phyloP scores from a whole-genome alignment of 2,888 invertebrate species.

The Apomyelois bistriatella region DNA sequence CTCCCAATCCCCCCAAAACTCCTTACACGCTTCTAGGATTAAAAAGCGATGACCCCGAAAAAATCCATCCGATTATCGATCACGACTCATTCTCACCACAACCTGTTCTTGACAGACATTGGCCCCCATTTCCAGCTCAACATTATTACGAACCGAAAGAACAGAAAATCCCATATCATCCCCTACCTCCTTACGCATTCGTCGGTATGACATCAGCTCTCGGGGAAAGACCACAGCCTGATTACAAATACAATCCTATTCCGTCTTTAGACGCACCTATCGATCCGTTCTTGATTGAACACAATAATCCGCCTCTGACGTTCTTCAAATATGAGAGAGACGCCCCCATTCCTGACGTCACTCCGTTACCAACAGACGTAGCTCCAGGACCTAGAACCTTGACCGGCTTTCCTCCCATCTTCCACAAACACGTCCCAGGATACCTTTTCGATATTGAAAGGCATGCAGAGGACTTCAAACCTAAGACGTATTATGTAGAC shows the following conservation, averaged over 20 bases:
- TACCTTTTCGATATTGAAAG: conserved; percentile 68
- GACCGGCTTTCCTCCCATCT: conserved; percentile 69
- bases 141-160: conserved; percentile 64
- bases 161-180: conserved; percentile 55
- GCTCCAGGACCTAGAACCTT: conserved; percentile 65
- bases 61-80: conserved; percentile 53
- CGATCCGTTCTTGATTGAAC: conserved; percentile 60
- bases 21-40: conserved; percentile 68
- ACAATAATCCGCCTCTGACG: conserved; percentile 56
- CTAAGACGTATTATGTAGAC: conserved; percentile 77
- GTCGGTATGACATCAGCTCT: conserved; percentile 69
- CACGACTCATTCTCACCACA: conserved; percentile 64
- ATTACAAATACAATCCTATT: conserved; percentile 65
- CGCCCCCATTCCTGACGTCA: conserved; percentile 64
- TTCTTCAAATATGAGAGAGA: conserved; percentile 69
- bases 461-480: conserved; percentile 69
- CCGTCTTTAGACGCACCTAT: conserved; percentile 61
- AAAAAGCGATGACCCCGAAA: conserved; percentile 58
- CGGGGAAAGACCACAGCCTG: conserved; percentile 59
- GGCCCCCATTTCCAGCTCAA: conserved; percentile 72
- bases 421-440: conserved; percentile 71
- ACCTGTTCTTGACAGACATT: conserved; percentile 57
- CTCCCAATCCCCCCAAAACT: conserved; percentile 42
- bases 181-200: conserved; percentile 63
- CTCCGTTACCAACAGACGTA: conserved; percentile 49